Percentiles rank a stretch among this genome's conserved stretches.
These are phyloP conservation scores for Burhinus oedicnemus DNA, from an alignment of 2,113 vertebrate genomes.

Conservation along the genomic window DNA sequence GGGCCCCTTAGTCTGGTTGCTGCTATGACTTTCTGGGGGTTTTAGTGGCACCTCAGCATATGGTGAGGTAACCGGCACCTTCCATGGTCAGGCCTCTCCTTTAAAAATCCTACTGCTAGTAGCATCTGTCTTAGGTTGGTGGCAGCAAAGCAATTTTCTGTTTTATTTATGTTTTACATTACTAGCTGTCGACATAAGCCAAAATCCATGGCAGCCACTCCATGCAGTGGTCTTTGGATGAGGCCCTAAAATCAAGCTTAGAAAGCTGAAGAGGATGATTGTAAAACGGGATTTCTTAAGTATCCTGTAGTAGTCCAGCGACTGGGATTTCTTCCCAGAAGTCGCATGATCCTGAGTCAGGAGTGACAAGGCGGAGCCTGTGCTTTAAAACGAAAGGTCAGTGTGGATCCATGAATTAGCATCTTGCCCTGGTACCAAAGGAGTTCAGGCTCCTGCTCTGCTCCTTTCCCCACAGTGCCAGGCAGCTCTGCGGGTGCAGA, in stretches of 20 bases:
- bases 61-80: background rate
- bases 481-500: background rate
- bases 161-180: background rate
- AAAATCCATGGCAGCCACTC: background rate
- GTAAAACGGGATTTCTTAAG: background rate
- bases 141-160: background rate
- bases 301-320: background rate
- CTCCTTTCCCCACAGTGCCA: background rate
- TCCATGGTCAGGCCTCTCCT: background rate
- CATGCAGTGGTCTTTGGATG: rapidly evolving
- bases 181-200: background rate
- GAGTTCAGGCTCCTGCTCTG: background rate
- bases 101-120: background rate
- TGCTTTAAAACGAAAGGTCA: background rate
- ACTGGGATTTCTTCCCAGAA: background rate
- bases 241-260: background rate
- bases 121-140: background rate
- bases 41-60: background rate
- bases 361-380: background rate
- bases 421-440: background rate
- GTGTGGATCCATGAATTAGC: background rate
- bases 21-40: background rate
- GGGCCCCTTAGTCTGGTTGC: background rate
- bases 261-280: background rate
- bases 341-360: background rate